Conservation (phyloP, 2,888 invertebrate genomes). For the Lepidochrysops patricia region DNA sequence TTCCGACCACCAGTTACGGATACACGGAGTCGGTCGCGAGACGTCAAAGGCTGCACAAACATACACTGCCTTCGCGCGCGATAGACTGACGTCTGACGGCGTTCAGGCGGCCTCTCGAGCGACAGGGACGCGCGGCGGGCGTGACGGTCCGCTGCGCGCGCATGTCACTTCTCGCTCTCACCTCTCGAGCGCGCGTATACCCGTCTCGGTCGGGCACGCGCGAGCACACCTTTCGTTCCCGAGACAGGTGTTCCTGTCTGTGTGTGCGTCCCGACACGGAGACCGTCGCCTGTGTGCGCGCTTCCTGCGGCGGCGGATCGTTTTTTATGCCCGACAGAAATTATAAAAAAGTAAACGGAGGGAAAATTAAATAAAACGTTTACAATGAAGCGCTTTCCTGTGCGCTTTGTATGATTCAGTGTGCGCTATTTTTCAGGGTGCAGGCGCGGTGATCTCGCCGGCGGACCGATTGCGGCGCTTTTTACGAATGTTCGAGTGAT, state of each 20-base stretch:
- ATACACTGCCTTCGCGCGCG: conserved; percentile 66
- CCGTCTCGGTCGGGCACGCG: conserved; percentile 49
- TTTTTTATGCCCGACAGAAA: conserved; percentile 72
- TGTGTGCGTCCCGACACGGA: conserved; percentile 64
- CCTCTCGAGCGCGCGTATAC: conserved; percentile 37
- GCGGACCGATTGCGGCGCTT: conserved; percentile 52
- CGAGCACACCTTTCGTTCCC: conserved; percentile 71
- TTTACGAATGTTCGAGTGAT: conserved; percentile 67
- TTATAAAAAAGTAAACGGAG: conserved; percentile 74
- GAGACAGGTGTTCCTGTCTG: conserved; percentile 68
- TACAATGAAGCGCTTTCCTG: conserved; percentile 74
- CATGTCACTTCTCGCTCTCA: conserved; percentile 50
- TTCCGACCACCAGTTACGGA: conserved; percentile 72
- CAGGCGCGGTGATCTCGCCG: conserved; percentile 43
- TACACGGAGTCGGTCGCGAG: conserved; percentile 70
- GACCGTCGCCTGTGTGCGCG: conserved; percentile 49
- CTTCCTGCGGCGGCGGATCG: conserved; percentile 72
- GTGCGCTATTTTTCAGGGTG: conserved; percentile 62
- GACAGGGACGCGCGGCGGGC: conserved; percentile 71
- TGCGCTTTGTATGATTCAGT: conserved; percentile 71
- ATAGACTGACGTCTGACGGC: conserved; percentile 57
- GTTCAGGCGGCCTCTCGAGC: conserved; percentile 46
- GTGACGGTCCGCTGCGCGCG: conserved; percentile 65
- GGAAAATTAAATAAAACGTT: conserved; percentile 75
- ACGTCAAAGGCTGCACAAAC: conserved; percentile 61